Conservation (phyloP, 2,888 invertebrate genomes). For the Coecobrya sp. region DNA sequence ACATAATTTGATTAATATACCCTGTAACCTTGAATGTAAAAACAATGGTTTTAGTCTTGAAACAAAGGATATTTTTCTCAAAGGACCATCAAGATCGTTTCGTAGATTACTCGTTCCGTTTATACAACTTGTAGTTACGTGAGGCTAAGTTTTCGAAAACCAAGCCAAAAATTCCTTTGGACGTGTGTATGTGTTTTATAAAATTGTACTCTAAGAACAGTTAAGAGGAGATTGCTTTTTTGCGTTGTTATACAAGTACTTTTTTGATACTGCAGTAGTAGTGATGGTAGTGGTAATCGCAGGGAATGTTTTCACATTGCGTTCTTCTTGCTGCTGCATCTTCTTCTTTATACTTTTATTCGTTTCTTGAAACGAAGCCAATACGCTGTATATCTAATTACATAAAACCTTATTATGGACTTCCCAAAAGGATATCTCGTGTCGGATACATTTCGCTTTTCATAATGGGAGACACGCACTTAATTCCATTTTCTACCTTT, state of each 20-base stretch:
- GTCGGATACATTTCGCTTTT: slow-evolving; percentile 69
- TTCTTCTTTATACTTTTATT: slow-evolving; percentile 27
- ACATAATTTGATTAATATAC: slow-evolving; percentile 55
- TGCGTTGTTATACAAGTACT: neutral
- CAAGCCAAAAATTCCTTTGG: slow-evolving; percentile 23
- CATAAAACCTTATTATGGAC: slow-evolving; percentile 66
- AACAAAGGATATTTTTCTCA: neutral
- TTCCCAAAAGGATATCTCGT: slow-evolving; percentile 62
- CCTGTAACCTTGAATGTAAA: slow-evolving; percentile 64
- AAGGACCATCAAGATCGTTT: neutral
- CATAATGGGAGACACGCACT: slow-evolving; percentile 43
- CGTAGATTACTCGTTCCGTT: neutral
- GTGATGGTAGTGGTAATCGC: neutral
- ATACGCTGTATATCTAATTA: slow-evolving; percentile 73
- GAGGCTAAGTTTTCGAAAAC: slow-evolving; percentile 9
- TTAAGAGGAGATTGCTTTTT: neutral
- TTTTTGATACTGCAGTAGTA: neutral
- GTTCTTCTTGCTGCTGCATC: slow-evolving; percentile 45
- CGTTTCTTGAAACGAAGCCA: slow-evolving; percentile 74
- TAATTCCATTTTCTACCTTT: slow-evolving; percentile 50
- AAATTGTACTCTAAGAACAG: neutral
- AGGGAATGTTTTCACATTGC: slow-evolving; percentile 27
- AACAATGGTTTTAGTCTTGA: slow-evolving; percentile 35
- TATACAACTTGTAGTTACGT: neutral
- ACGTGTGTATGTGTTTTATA: neutral